Percentiles rank a stretch among this genome's conserved stretches.
Conservation (phyloP, 2,113 vertebrate species). For the Amphilophus citrinellus region DNA sequence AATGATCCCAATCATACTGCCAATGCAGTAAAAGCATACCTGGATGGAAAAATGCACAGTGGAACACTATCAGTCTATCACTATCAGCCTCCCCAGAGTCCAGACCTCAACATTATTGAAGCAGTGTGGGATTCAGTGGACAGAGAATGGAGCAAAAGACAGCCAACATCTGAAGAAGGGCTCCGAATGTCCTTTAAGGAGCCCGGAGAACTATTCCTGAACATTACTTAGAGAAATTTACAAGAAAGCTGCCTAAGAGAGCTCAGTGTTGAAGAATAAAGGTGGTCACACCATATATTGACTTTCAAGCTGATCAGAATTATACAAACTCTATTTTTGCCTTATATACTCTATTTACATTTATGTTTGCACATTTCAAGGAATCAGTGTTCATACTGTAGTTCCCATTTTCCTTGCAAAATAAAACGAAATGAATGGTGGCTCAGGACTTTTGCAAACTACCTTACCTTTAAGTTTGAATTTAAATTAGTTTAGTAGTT, state of each 20-base stretch:
- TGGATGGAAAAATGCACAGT: background rate
- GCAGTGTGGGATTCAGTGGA: background rate
- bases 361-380: background rate
- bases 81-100: background rate
- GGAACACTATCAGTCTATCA: background rate
- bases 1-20: background rate
- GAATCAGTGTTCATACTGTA: background rate
- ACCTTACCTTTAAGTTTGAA: background rate
- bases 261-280: too few relatives aligned
- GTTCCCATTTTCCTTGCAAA: background rate
- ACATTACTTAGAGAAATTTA: background rate
- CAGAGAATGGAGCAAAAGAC: background rate
- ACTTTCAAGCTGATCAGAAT: too few relatives aligned
- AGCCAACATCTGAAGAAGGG: background rate
- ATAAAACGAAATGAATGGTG: accelerated
- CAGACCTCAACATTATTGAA: background rate
- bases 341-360: background rate
- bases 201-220: background rate
- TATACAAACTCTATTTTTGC: too few relatives aligned
- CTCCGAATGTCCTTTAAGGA: accelerated
- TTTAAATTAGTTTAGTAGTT: background rate
- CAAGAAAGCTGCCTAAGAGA: too few relatives aligned
- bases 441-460: background rate
- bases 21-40: background rate
- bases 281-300: too few relatives aligned